phyloP scores from a whole-genome alignment of 2,888 invertebrate genomes.

The Acanthopleura granulata region DNA sequence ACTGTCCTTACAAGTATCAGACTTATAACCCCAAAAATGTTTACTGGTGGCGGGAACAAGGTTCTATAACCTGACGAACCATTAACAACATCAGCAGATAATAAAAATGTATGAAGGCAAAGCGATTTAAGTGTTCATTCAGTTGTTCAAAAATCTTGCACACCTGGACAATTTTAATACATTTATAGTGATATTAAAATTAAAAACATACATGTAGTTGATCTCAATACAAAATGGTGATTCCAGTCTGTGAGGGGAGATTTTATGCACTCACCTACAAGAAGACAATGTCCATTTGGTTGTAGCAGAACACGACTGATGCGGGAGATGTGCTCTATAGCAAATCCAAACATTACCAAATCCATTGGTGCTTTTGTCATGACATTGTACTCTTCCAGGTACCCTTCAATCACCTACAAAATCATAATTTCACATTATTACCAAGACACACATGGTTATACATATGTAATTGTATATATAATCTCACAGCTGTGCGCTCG shows the following conservation, averaged over 20 bases:
- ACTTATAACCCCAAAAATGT: too few species aligned
- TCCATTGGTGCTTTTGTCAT: conserved; percentile 69
- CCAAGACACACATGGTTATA: too few species aligned
- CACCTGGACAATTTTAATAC: neutral
- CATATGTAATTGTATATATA: too few species aligned
- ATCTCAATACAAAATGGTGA: neutral
- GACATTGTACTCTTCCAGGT: conserved; percentile 67
- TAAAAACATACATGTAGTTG: neutral
- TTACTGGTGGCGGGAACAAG: too few species aligned
- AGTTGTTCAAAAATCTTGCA: too few species aligned
- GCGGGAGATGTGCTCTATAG: conserved; percentile 68
- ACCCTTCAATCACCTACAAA: conserved; percentile 60
- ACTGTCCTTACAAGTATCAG: too few species aligned
- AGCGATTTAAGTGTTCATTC: too few species aligned
- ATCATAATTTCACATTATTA: neutral
- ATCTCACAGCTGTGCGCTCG: too few species aligned
- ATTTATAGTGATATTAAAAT: neutral
- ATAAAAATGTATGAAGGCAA: too few species aligned
- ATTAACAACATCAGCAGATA: too few species aligned
- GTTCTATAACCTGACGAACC: too few species aligned
- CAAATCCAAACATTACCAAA: conserved; percentile 68
- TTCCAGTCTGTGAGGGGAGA: neutral
- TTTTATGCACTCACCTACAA: conserved; percentile 60
- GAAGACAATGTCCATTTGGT: conserved; percentile 67
- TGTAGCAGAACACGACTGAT: conserved; percentile 68